phyloP scores from a whole-genome alignment of 2,113 vertebrate genomes.

The Hepsetus odoe region DNA sequence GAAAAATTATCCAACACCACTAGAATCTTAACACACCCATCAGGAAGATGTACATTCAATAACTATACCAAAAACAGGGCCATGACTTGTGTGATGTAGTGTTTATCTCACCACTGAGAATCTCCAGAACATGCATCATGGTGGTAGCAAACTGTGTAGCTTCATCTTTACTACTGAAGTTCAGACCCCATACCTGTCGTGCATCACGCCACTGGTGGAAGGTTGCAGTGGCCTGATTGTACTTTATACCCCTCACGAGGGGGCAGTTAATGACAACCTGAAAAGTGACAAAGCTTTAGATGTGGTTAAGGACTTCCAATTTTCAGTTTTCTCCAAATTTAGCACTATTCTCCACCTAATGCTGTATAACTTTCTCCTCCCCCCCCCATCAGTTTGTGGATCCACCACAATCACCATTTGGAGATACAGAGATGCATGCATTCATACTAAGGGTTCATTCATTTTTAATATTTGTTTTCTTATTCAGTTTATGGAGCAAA shows the following conservation, averaged over 20 bases:
- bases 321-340: background rate
- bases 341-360: background rate
- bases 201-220: slow-evolving; percentile 93
- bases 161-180: slow-evolving; percentile 88
- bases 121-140: slow-evolving; percentile 75
- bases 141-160: slow-evolving; percentile 80
- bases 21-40: background rate
- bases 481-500: no score
- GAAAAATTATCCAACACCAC: background rate
- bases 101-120: slow-evolving; percentile 60
- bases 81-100: background rate
- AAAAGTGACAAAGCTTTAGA: background rate
- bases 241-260: slow-evolving; percentile 84
- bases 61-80: background rate
- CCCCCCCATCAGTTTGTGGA: no score
- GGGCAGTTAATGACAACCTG: slow-evolving; percentile 93
- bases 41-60: background rate
- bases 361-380: background rate
- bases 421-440: no score
- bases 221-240: slow-evolving; percentile 90
- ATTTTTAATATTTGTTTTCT: no score
- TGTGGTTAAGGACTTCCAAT: background rate
- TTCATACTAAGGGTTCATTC: no score
- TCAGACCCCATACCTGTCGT: slow-evolving; percentile 92
- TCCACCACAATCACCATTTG: no score